Base-by-base conservation (phyloP, 2,113 vertebrate genomes). In the Tricholaema leucomelas region DNA sequence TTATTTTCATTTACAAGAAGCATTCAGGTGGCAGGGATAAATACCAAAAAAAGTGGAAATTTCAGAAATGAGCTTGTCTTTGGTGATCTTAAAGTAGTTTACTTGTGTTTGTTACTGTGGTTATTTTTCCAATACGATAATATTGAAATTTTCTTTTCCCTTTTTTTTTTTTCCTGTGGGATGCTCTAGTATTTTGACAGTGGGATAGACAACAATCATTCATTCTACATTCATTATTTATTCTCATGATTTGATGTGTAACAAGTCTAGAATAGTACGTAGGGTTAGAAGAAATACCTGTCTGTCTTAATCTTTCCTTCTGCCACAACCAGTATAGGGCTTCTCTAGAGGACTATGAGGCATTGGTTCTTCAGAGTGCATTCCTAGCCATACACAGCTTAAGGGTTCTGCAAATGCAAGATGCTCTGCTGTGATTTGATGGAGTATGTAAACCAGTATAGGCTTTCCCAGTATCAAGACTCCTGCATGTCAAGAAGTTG, bases 301-400 rank as follows among this genome's bases (percentile, higher is more conserved):
- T 38, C 33, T 83, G 58, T 5, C 40, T 23, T 58, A 42, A n/a
- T 91, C 31, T 63, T 77, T 77, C 15, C 36, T 87, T 15, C 30
- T 88, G 14, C 36, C 46, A 33, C 40, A 80, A 23, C 10, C 24
- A 55, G 8, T 74, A 46, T 18, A 8, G 27, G 20, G 31, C 10
- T 66, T 60, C 27, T 50, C 0, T 27, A 59, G 35, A 44, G 15
- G 6, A 24, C 3, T 0, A 0, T 58, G 17, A 40, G 6, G 15
- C 63, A 28, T 38, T 87, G 10, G 23, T 66, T 65, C 74, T 40
- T 85, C n/a, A 46, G 21, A 60, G 50, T 90, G 23, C 63, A 24
- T 79, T 85, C 27, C 20, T 40, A 19, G 27, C 69, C 14, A 4
- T 12, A 13, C 86, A 2, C 50, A 42, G 42, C 28, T 84, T 70